A percentile compares a stretch with the other conserved stretches of the same genome.
phyloP scores from a whole-genome alignment of 2,888 invertebrate species.

The Macrophya alboannulata region DNA sequence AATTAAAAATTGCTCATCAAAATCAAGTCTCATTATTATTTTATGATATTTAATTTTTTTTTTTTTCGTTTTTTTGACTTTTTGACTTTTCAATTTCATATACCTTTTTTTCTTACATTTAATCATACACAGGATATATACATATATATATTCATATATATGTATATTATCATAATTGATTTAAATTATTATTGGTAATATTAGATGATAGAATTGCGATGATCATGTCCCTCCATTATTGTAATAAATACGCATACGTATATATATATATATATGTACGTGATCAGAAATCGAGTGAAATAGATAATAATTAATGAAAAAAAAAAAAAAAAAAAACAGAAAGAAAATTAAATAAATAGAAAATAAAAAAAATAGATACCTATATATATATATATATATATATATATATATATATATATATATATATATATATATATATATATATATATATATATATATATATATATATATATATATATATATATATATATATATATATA shows the following conservation, averaged over 20 bases:
- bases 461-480: neutral
- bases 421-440: neutral
- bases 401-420: neutral
- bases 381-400: too few species aligned
- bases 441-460: neutral
- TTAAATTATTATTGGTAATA: neutral
- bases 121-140: neutral
- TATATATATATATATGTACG: too few species aligned
- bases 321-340: neutral
- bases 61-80: neutral
- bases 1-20: neutral
- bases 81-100: neutral
- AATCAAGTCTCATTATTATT: too few species aligned
- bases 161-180: neutral
- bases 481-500: neutral
- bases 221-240: conserved; percentile 43
- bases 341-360: neutral
- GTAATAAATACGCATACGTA: neutral
- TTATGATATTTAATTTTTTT: neutral
- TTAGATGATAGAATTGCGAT: neutral
- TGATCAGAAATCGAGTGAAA: conserved; percentile 24
- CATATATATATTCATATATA: too few species aligned
- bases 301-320: conserved; percentile 4
- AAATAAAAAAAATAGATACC: neutral
- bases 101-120: neutral